Conservation (phyloP, 2,888 invertebrate genomes). For the Tetrapedia diversipes region DNA sequence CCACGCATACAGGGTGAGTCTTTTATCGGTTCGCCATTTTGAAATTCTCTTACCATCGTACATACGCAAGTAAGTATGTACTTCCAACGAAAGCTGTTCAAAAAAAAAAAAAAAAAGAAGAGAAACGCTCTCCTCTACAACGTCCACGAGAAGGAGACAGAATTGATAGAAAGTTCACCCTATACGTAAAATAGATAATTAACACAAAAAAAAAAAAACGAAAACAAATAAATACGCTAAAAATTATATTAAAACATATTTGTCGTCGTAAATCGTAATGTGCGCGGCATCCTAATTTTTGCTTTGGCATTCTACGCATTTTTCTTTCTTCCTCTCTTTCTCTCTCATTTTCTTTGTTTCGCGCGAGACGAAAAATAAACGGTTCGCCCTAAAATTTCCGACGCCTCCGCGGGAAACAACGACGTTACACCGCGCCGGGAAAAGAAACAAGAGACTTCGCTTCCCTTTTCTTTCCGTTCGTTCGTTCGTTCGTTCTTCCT, state of each 20-base stretch:
- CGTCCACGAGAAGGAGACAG: background rate
- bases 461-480: background rate
- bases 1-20: slow-evolving; percentile 20
- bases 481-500: background rate
- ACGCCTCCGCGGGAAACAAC: slow-evolving; percentile 14
- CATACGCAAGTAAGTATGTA: background rate
- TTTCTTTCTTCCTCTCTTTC: slow-evolving; percentile 5
- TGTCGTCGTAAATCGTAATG: slow-evolving; percentile 51
- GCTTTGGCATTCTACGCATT: slow-evolving; percentile 60
- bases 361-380: slow-evolving; percentile 4
- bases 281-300: slow-evolving; percentile 47
- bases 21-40: slow-evolving; percentile 14
- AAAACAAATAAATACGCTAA: slow-evolving; percentile 60
- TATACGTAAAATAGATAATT: slow-evolving; percentile 47
- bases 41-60: slow-evolving; percentile 6
- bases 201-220: slow-evolving; percentile 52
- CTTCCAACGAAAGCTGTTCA: slow-evolving; percentile 19
- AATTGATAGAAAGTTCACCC: slow-evolving; percentile 39
- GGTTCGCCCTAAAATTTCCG: slow-evolving; percentile 23
- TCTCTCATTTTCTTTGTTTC: background rate
- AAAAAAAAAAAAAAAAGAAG: too few species aligned
- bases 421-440: slow-evolving; percentile 5
- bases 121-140: slow-evolving; percentile 3
- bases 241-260: slow-evolving; percentile 60
- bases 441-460: background rate